Base-by-base conservation (phyloP, 2,113 vertebrate genomes). In the Carollia perspicillata region DNA sequence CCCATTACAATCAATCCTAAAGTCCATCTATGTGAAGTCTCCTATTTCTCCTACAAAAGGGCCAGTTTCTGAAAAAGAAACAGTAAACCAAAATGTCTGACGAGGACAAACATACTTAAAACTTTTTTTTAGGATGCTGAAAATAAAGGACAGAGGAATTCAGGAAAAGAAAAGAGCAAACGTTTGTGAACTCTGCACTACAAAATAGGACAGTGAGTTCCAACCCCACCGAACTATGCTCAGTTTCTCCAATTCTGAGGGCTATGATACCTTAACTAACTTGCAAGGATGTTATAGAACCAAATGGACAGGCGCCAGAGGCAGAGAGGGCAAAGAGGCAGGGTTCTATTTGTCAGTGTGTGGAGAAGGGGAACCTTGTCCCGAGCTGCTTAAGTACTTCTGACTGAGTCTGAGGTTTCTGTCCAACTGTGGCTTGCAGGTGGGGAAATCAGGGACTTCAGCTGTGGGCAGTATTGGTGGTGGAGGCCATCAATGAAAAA, bases 21-120 rank as follows among this genome's bases (percentile, higher is more conserved):
- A 90, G 40, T 87, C 40, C 53, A 42, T 65, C 66, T 81, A 68
- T 37, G 13, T 83, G 91, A 74, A 84, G 75, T 58, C 33, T 92
- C 72, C 40, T 40, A 14, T 92, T 47, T 93, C 66, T 78, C 60
- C 35, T 77, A 44, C 37, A 68, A 94, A 93, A 86, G 22, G n/a
- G 35, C 20, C 65, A 55, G 23, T 72, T 96, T 90, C 84, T 69
- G 81, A 60, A 95, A 93, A 75, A 55, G 7, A 88, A 86, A 83
- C 4, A 90, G 23, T 92, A 79, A 86, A 65, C 71, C 42, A 53
- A 80, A 81, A 51, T 35, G 69, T 81, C 66, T 84, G n/a, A 84
- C 0, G 18, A 89, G 26, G 47, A 60, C 53, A 93, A 20, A 47
- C 26, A 53, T 23, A 72, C 44, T 49, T 66, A 49, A 89, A 86